Evolutionary conservation across 1,140 invertebrate species (phyloP).

Genomic region (Nasonia longicornis): DNA sequence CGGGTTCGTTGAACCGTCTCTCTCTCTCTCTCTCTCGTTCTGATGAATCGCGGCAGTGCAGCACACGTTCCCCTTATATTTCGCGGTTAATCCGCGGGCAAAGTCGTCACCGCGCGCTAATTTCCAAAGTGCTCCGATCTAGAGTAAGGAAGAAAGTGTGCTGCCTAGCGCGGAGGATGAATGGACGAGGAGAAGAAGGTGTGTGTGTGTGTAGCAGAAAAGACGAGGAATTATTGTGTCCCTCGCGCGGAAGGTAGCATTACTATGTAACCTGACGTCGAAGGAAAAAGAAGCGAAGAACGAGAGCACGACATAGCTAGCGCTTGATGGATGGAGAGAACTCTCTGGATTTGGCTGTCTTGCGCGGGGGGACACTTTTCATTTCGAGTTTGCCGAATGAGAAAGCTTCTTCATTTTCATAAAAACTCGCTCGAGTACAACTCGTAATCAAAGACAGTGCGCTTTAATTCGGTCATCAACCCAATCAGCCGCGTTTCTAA

Average conservation of each 20-base stretch:
- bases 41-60: not conserved
- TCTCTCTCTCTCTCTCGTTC: not conserved
- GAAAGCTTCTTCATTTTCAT: not conserved
- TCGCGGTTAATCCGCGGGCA: constrained; percentile 18
- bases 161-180: too few species aligned
- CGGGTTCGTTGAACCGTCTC: constrained; percentile 18
- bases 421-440: not conserved
- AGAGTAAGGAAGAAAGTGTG: constrained; percentile 12
- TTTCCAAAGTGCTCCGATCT: constrained; percentile 42
- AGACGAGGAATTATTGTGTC: constrained; percentile 16
- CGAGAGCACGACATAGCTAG: not conserved
- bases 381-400: not conserved
- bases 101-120: constrained; percentile 7
- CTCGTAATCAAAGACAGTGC: too few species aligned
- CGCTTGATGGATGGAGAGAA: not conserved
- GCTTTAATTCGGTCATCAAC: not conserved
- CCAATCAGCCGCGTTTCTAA: not conserved
- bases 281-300: not conserved
- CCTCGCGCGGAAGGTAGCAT: not conserved
- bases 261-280: constrained; percentile 1
- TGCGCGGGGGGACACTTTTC: not conserved
- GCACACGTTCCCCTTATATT: not conserved
- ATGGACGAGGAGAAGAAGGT: not conserved
- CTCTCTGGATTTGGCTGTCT: not conserved
- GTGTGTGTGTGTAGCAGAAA: not conserved